These are phyloP conservation scores for Apostichopus parvimensis DNA, from an alignment of 35 echinoderm and acorn worm species.

Conservation along the genomic window DNA sequence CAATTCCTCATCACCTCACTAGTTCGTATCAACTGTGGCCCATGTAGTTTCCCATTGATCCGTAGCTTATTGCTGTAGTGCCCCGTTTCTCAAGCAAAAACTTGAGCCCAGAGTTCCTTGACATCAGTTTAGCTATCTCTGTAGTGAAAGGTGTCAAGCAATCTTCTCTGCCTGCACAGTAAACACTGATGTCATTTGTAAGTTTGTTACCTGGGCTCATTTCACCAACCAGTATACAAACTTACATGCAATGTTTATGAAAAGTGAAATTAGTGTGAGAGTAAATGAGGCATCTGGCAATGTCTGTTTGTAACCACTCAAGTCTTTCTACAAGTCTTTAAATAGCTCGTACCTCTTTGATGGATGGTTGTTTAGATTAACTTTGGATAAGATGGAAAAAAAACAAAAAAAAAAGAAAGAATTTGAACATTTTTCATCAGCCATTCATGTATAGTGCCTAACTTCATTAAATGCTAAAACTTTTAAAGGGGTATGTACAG, in stretches of 20 bases:
- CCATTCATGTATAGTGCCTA: too few relatives aligned
- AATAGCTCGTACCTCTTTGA: background rate
- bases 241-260: background rate
- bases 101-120: too few relatives aligned
- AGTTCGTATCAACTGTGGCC: too few relatives aligned
- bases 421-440: too few relatives aligned
- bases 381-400: background rate
- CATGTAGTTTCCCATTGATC: too few relatives aligned
- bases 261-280: conserved; percentile 3
- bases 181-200: background rate
- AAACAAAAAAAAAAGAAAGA: background rate
- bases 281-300: conserved; percentile 2
- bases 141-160: background rate
- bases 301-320: background rate
- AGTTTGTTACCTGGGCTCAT: background rate
- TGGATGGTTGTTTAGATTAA: conserved; percentile 2
- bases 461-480: too few relatives aligned
- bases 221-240: background rate
- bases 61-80: too few relatives aligned
- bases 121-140: background rate
- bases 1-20: too few relatives aligned
- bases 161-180: background rate
- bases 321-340: background rate
- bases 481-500: too few relatives aligned
- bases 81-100: too few relatives aligned